Base-by-base conservation (phyloP, 2,797 vertebrate genomes). In the Microctenopoma steveboyesi region DNA sequence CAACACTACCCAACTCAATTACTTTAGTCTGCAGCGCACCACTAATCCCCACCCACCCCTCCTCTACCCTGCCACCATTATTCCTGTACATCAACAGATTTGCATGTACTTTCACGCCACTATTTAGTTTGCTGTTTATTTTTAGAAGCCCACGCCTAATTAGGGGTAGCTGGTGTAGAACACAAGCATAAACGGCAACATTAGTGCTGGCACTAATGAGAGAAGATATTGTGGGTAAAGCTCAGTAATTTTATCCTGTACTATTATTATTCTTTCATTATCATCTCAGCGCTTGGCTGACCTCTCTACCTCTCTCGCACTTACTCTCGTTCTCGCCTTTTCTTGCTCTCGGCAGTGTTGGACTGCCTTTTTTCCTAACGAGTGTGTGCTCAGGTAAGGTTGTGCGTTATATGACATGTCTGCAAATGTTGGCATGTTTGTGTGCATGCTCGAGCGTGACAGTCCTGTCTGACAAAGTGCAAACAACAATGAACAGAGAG, bases 151-250 rank as follows among this genome's bases (percentile, higher is more conserved):
- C 74, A 83, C 53, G 86, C 88, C 88, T 94, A 94, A 94, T 94
- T 94, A 93, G 91, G 83, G 88, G 87, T 92, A 93, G 92, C 90
- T 90, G 88, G 88, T 90, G 91, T 91, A 91, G 89, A 92, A 92
- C 91, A 89, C 87, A 86, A 90, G 91, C 91, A 90, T 91, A 93
- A 94, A 93, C 68, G 84, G 86, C 82, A 90, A 91, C 89, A 93
- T 94, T 93, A 93, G 89, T 82, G 82, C 84, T 60, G 73, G 59
- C 67, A 83, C 91, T 94, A 94, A 94, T 94, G 92, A 93, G 90
- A 89, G 86, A 84, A 88, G 87, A 90, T 90, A 92, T 90, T 88
- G 88, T 86, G 88, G 91, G 89, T 92, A 89, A 90, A 92, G 90
- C 87, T 86, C 85, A 85, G 91, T 91, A 86, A 91, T 93, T 93